Evolutionary conservation across 2,888 invertebrate genomes (phyloP).

Genomic region (Temnothorax ravouxi): DNA sequence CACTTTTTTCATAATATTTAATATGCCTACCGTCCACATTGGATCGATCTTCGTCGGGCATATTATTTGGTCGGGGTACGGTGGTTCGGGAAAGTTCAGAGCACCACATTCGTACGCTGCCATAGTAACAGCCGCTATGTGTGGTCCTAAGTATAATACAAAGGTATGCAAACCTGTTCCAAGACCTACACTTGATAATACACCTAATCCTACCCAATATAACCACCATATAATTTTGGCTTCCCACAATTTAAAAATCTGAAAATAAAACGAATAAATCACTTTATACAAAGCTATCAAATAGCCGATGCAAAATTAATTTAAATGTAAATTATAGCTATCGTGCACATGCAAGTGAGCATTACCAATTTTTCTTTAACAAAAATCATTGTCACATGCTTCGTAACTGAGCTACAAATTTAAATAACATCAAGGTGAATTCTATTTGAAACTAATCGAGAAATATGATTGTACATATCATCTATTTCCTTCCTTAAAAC

Average conservation of each 20-base stretch:
- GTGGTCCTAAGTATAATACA: constrained; percentile 99
- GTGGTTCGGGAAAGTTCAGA: constrained; percentile 98
- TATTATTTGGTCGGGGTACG: constrained; percentile 99
- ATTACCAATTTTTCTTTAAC: too few relatives aligned
- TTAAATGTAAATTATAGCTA: neutral
- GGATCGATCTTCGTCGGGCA: constrained; percentile 93
- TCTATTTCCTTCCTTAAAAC: neutral
- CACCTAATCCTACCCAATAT: constrained; percentile 97
- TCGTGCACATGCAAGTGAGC: neutral
- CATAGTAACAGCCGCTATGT: constrained; percentile 98
- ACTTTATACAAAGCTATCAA: neutral
- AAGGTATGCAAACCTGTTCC: constrained; percentile 99
- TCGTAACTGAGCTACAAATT: too few relatives aligned
- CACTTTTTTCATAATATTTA: constrained; percentile 98
- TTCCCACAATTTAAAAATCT: constrained; percentile 84
- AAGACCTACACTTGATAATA: constrained; percentile 98
- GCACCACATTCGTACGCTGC: constrained; percentile 99
- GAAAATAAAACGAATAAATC: constrained; percentile 62
- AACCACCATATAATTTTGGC: constrained; percentile 90
- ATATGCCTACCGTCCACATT: constrained; percentile 91
- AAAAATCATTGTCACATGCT: too few relatives aligned
- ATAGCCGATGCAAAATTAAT: neutral
- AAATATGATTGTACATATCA: too few relatives aligned
- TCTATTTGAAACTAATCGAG: too few relatives aligned
- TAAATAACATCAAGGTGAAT: too few relatives aligned